Evolutionary conservation across 1,140 invertebrate species (phyloP).

Genomic region (Sitobion miscanthi): DNA sequence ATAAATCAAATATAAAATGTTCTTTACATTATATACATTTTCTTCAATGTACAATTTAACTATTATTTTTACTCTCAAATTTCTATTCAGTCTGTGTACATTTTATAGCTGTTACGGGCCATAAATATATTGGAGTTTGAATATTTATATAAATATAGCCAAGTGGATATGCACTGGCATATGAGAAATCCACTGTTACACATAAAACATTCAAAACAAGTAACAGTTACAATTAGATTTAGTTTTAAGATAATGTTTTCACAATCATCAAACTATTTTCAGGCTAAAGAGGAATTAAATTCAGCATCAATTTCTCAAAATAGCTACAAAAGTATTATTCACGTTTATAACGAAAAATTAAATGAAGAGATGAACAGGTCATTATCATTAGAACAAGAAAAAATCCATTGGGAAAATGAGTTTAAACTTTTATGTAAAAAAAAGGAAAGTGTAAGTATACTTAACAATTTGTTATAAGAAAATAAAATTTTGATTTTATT

Average conservation of each 20-base stretch:
- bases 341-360: constrained; percentile 27
- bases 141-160: constrained; percentile 26
- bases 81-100: not conserved
- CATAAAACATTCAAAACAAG: not conserved
- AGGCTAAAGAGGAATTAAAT: constrained; percentile 42
- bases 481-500: not conserved
- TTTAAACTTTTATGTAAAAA: constrained; percentile 20
- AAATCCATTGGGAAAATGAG: constrained; percentile 26
- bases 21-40: not conserved
- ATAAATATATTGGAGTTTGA: constrained; percentile 46
- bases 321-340: not conserved
- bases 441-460: not conserved
- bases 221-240: not conserved
- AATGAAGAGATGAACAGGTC: constrained; percentile 22
- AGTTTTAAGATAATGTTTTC: not conserved
- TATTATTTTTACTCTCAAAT: not conserved
- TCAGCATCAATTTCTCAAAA: not conserved
- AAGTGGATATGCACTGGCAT: constrained; percentile 40
- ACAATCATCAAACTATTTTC: not conserved
- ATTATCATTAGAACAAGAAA: constrained; percentile 39
- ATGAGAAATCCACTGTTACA: constrained; percentile 2
- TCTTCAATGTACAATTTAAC: not conserved
- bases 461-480: not conserved
- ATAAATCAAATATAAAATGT: constrained; percentile 1
- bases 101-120: constrained; percentile 5